phyloP scores from a whole-genome alignment of 2,888 invertebrate genomes.

The Julus scandinavius region DNA sequence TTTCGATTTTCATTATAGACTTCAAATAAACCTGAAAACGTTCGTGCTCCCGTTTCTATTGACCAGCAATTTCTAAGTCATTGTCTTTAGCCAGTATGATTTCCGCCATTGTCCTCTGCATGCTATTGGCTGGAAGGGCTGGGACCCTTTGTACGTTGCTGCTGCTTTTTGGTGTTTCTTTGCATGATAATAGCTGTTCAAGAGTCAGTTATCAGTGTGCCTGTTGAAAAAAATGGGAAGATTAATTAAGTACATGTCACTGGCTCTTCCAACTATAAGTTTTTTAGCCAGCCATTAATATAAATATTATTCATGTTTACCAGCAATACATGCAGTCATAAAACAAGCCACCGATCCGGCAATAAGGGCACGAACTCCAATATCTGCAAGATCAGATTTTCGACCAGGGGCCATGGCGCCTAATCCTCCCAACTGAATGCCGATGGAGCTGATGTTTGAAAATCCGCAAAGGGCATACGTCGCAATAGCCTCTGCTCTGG shows the following conservation, averaged over 20 bases:
- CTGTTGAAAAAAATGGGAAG: background rate
- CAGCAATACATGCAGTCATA: constrained; percentile 65
- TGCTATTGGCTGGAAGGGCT: background rate
- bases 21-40: background rate
- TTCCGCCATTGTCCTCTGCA: background rate
- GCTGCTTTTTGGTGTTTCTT: too few species aligned
- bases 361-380: constrained; percentile 64
- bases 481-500: constrained; percentile 61
- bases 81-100: background rate
- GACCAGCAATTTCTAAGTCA: background rate
- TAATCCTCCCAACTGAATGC: constrained; percentile 66
- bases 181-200: too few species aligned
- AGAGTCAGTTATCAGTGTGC: background rate
- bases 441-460: constrained; percentile 68
- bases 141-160: too few species aligned
- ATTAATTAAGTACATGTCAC: too few species aligned
- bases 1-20: background rate
- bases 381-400: constrained; percentile 62
- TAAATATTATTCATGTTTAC: constrained; percentile 57
- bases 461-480: constrained; percentile 69
- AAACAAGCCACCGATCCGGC: constrained; percentile 64
- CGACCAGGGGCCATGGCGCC: constrained; percentile 64
- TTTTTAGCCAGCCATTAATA: background rate
- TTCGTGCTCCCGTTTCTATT: background rate
- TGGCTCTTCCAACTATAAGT: too few species aligned